These are phyloP conservation scores for Diadophis punctatus DNA, from an alignment of 2,113 vertebrate genomes.

Conservation along the genomic window DNA sequence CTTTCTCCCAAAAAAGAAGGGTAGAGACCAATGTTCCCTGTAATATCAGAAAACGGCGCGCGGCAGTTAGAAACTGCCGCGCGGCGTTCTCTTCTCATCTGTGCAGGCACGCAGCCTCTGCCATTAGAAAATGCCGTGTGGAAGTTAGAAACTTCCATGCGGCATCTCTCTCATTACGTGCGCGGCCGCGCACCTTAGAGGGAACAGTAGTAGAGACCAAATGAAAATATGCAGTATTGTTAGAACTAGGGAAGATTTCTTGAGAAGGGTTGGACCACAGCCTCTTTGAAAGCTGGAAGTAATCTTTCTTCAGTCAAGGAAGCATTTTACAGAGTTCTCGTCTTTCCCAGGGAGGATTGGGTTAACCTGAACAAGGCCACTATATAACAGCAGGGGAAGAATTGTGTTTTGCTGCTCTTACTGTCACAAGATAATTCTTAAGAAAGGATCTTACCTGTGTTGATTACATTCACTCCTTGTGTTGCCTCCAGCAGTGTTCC, in stretches of 20 bases:
- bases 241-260: background rate
- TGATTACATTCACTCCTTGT: background rate
- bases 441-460: background rate
- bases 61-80: too few relatives aligned
- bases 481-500: background rate
- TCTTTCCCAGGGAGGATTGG: background rate
- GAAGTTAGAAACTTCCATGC: too few relatives aligned
- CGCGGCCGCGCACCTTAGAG: too few relatives aligned
- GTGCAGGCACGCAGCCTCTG: too few relatives aligned
- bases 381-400: background rate
- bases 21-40: too few relatives aligned
- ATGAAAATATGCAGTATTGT: background rate
- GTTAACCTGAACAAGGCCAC: background rate
- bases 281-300: background rate
- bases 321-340: background rate
- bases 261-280: background rate
- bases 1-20: background rate
- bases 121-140: too few relatives aligned
- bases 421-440: background rate
- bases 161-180: too few relatives aligned
- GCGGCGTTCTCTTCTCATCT: too few relatives aligned
- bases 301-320: background rate
- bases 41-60: too few relatives aligned
- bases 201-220: too few relatives aligned
- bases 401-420: background rate